Evolutionary conservation across 2,113 vertebrate species (phyloP), one percentile per base, ranked within the genome.

Genomic region (Myrmophylax atrothorax): DNA sequence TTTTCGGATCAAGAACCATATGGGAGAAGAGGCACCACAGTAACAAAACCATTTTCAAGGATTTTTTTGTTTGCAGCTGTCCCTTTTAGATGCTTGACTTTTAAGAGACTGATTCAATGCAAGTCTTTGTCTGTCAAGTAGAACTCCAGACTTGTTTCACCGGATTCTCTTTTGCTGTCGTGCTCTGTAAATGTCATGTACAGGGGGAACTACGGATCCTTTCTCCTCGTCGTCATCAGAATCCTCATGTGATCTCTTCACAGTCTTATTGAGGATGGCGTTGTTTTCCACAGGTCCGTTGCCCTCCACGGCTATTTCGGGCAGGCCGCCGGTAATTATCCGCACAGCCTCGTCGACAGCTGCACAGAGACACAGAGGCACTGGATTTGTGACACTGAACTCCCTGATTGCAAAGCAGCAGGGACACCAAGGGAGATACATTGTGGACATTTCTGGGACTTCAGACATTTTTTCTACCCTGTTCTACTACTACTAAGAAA

Each of bases 211-310:
- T 18, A 99, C 98, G 0, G 99, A 98, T 38, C 99, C 99, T 97
- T 99, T 99, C 92, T 99, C 99, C 76, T 99, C 99, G 1, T 99
- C 99, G 10, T 99, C 99, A 1, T 99, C 99, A 0, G 99, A 99
- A 81, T 99, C 99, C 24, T 99, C 99, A 0, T 99, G 99, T 77
- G 99, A 98, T 98, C 99, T 99, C 97, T 99, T 99, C n/a, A 99
- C 98, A 44, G 99, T 96, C 97, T 99, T 99, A 79, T 97, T 98
- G 93, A 98, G 97, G 13, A 98, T 84, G 2, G 98, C 90, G 6
- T 99, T 99, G 63, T 99, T 99, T 93, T 99, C 99, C 96, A 99
- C 97, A 10, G 99, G 98, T 73, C 99, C 99, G 1, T 99, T 99
- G 60, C 99, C 99, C 85, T 99, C 99, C 37, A 98, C 98, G 1